Percentiles rank a stretch among this genome's conserved stretches.
Conservation (phyloP, 2,888 invertebrate genomes). For the Sepiola atlantica region DNA sequence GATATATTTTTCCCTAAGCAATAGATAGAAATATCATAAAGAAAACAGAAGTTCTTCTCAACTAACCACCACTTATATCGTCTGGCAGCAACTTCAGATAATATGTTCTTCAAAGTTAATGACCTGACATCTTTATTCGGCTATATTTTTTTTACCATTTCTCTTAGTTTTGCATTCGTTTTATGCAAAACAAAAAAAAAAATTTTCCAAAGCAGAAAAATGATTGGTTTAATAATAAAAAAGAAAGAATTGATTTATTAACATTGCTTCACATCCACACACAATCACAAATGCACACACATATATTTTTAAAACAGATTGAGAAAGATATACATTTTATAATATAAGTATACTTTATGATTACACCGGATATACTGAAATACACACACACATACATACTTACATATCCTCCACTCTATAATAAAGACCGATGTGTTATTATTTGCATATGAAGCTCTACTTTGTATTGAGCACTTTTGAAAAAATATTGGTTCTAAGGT, state of each 20-base stretch:
- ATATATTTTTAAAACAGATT: neutral
- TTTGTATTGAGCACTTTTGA: no score
- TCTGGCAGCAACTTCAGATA: neutral
- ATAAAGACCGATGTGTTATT: no score
- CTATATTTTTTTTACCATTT: neutral
- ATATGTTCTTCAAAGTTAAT: conserved; percentile 22
- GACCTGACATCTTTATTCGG: neutral
- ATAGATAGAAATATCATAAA: conserved; percentile 4
- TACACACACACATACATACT: no score
- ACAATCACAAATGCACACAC: neutral
- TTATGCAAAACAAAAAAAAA: neutral
- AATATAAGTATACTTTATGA: no score
- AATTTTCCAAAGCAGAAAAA: neutral
- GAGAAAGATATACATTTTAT: no score
- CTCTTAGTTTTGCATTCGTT: neutral
- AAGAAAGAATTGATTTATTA: neutral
- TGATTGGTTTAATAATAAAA: neutral
- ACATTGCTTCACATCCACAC: no score
- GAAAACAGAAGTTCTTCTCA: conserved; percentile 15
- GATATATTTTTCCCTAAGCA: neutral
- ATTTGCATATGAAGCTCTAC: no score
- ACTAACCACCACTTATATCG: conserved; percentile 19
- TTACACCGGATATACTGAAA: no score
- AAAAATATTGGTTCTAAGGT: no score
- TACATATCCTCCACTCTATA: no score